Evolutionary conservation across 2,797 vertebrate genomes (phyloP).

Genomic region (Liasis olivaceus): DNA sequence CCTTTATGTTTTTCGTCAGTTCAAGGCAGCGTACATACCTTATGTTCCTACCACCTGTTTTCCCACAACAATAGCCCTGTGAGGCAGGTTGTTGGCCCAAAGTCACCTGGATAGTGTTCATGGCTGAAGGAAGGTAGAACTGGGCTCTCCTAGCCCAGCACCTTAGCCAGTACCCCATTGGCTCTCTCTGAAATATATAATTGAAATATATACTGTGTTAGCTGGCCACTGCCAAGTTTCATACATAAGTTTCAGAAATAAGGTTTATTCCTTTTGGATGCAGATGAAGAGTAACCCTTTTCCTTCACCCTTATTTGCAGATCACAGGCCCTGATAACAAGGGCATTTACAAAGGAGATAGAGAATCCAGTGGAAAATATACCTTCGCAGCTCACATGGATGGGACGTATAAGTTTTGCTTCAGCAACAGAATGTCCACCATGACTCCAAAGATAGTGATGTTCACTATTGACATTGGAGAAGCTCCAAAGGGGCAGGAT

Average conservation of each 20-base stretch:
- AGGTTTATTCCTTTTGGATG: no score
- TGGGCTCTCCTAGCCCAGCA: neutral
- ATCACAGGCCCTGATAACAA: constrained; percentile 97
- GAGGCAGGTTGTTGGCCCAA: neutral
- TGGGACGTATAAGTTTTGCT: constrained; percentile 97
- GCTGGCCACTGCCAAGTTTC: neutral
- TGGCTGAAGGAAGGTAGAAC: neutral
- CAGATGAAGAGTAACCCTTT: neutral
- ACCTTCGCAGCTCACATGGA: constrained; percentile 98
- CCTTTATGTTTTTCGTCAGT: neutral
- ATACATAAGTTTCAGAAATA: neutral
- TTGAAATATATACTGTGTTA: neutral
- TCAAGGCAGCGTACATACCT: neutral
- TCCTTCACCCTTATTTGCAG: constrained; percentile 69
- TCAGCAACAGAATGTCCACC: constrained; percentile 99
- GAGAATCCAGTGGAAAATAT: constrained; percentile 97
- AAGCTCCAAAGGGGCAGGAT: constrained; percentile 94
- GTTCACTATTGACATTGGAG: constrained; percentile 98
- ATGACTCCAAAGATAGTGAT: constrained; percentile 99
- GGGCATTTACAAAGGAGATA: constrained; percentile 95
- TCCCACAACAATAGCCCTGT: neutral
- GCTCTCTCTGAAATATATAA: neutral
- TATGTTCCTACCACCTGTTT: neutral
- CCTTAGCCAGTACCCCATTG: neutral
- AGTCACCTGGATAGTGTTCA: neutral